A percentile compares a stretch with the other conserved stretches of the same genome.
Evolutionary conservation across 1,140 invertebrate species (phyloP).

Genomic region (Phocides pigmalion): DNA sequence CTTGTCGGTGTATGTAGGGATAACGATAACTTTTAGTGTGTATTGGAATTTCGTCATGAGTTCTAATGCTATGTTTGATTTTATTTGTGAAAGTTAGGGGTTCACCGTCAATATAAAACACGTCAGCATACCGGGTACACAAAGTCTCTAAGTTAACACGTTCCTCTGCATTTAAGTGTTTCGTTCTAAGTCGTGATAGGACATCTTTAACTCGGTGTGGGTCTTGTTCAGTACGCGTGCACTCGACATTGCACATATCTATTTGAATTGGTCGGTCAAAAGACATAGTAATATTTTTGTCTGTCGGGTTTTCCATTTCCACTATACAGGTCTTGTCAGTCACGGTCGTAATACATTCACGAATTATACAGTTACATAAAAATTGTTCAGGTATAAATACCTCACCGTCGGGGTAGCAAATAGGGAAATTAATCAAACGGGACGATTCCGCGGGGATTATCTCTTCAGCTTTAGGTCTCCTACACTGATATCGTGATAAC

Average conservation of each 20-base stretch:
- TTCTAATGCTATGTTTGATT: slow-evolving; percentile 42
- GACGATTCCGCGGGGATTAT: slow-evolving; percentile 19
- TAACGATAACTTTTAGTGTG: slow-evolving; percentile 36
- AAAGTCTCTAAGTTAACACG: slow-evolving; percentile 27
- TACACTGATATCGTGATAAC: slow-evolving; percentile 23
- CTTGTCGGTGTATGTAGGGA: slow-evolving; percentile 33
- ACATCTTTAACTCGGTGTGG: slow-evolving; percentile 28
- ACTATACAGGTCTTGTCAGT: slow-evolving; percentile 22
- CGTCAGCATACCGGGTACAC: slow-evolving; percentile 35
- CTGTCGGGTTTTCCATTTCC: slow-evolving; percentile 33
- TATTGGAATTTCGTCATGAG: slow-evolving; percentile 41
- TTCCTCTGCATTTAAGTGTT: slow-evolving; percentile 38
- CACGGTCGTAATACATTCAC: slow-evolving; percentile 36
- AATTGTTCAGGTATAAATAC: slow-evolving; percentile 10
- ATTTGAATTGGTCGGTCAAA: slow-evolving; percentile 4
- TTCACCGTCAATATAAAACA: slow-evolving; percentile 41
- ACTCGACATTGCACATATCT: slow-evolving; percentile 31
- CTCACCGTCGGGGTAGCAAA: slow-evolving; percentile 11
- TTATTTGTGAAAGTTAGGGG: slow-evolving; percentile 36
- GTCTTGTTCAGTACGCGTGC: slow-evolving; percentile 5
- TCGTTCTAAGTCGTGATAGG: slow-evolving; percentile 23
- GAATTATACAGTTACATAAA: slow-evolving; percentile 36
- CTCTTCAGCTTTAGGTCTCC: background rate
- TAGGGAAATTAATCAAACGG: slow-evolving; percentile 21
- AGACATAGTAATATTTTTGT: slow-evolving; percentile 19